phyloP scores from a whole-genome alignment of 2,888 invertebrate genomes.

The Notodonta dromedarius region DNA sequence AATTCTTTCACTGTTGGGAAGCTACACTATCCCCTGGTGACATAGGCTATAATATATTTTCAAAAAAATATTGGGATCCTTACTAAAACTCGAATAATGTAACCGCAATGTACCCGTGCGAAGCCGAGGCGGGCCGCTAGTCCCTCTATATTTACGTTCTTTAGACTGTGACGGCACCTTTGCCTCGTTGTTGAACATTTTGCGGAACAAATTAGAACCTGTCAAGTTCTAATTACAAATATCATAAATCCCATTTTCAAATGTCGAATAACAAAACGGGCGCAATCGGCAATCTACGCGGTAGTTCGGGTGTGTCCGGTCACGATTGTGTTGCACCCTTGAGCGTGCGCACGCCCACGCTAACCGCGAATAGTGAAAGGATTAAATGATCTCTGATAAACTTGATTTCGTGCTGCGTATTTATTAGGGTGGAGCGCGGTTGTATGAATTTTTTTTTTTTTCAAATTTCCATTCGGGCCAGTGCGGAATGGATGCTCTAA shows the following conservation, averaged over 20 bases:
- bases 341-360: conserved; percentile 51
- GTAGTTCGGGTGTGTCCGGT: conserved; percentile 70
- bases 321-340: conserved; percentile 63
- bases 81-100: no score
- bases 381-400: conserved; percentile 57
- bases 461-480: no score
- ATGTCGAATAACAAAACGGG: conserved; percentile 28
- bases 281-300: conserved; percentile 46
- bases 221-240: conserved; percentile 23
- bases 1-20: no score
- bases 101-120: no score
- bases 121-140: no score
- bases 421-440: no score
- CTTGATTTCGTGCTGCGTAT: conserved; percentile 32
- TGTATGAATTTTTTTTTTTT: no score
- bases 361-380: conserved; percentile 61
- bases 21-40: no score
- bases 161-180: not conserved
- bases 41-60: no score
- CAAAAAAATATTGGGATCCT: no score
- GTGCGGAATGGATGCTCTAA: no score
- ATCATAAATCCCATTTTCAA: conserved; percentile 14
- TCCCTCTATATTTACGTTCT: no score
- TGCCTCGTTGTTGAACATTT: not conserved
- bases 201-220: not conserved